These are phyloP conservation scores for Aethes cnicana DNA, from an alignment of 2,888 invertebrate genomes.

Conservation along the genomic window DNA sequence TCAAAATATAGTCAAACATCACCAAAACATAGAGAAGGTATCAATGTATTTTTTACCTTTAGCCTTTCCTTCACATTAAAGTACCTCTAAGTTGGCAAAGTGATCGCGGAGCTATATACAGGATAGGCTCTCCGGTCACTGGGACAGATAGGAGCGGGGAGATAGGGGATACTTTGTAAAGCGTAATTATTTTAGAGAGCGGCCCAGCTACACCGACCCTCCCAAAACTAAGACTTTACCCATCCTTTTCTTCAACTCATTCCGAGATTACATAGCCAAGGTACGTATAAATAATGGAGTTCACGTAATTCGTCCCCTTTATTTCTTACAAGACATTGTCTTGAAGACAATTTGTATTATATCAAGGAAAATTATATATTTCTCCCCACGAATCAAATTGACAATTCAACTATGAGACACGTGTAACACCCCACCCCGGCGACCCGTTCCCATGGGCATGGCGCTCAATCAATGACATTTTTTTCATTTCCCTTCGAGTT, in stretches of 20 bases:
- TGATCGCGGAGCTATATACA: constrained; percentile 6
- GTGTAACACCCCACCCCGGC: constrained; percentile 51
- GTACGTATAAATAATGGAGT: constrained; percentile 31
- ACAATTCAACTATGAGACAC: constrained; percentile 66
- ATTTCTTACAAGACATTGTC: constrained; percentile 31
- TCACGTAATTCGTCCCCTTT: constrained; percentile 32
- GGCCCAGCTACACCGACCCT: constrained; percentile 33
- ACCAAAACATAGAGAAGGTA: too few species aligned
- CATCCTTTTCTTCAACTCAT: constrained; percentile 9
- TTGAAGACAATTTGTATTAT: constrained; percentile 31
- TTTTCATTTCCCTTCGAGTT: constrained; percentile 51
- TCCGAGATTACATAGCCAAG: constrained; percentile 12
- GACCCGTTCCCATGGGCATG: constrained; percentile 79
- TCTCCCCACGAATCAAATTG: constrained; percentile 56
- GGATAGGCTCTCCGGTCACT: constrained; percentile 47
- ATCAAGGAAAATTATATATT: constrained; percentile 39
- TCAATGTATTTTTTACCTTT: constrained; percentile 4
- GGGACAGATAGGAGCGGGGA: constrained; percentile 56
- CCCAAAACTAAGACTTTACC: constrained; percentile 32
- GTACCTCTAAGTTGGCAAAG: neutral
- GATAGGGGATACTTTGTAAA: constrained; percentile 63
- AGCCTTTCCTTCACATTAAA: constrained; percentile 14
- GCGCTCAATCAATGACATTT: constrained; percentile 77
- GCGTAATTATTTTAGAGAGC: constrained; percentile 62
- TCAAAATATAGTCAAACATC: too few species aligned